Percentiles rank a stretch among this genome's conserved stretches.
Conservation (phyloP, 2,113 vertebrate genomes). For the Dicaeum eximium region DNA sequence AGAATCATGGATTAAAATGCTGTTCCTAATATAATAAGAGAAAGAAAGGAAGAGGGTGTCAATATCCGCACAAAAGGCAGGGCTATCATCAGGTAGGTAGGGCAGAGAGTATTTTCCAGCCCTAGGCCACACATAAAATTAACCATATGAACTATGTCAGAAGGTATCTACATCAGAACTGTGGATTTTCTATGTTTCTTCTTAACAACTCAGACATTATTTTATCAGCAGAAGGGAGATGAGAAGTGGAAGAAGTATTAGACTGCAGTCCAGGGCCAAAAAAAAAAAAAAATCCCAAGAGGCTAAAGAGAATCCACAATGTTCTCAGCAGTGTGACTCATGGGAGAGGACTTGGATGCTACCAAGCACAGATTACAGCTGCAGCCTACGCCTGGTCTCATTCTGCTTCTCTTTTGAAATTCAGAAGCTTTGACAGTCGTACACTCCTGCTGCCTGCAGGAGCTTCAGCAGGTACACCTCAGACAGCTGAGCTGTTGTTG, state of each 20-base stretch:
- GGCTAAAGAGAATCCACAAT: conserved; percentile 13
- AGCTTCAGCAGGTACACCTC: conserved; percentile 16
- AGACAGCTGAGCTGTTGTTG: not conserved
- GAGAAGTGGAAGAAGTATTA: not conserved
- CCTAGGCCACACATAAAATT: not conserved
- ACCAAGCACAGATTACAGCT: conserved; percentile 48
- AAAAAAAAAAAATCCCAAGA: not conserved
- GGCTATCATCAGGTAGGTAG: not conserved
- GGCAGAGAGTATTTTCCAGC: not conserved
- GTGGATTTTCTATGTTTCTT: not conserved
- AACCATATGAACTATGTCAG: not conserved
- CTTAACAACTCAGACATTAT: not conserved
- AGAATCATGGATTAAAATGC: not conserved
- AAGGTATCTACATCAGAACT: not conserved
- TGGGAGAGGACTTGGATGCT: conserved; percentile 23
- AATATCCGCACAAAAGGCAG: not conserved
- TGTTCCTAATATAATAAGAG: not conserved
- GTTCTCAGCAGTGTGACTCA: conserved; percentile 44
- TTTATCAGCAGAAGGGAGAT: not conserved
- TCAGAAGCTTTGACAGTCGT: conserved; percentile 3
- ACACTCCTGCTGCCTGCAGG: not conserved
- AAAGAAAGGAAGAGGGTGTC: not conserved
- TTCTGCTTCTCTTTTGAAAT: conserved; percentile 34
- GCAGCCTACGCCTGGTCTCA: conserved; percentile 46
- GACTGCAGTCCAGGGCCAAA: not conserved